Evolutionary conservation across 2,888 invertebrate species (phyloP), one percentile per base, ranked within the genome.

Genomic region (Sisyra terminalis): DNA sequence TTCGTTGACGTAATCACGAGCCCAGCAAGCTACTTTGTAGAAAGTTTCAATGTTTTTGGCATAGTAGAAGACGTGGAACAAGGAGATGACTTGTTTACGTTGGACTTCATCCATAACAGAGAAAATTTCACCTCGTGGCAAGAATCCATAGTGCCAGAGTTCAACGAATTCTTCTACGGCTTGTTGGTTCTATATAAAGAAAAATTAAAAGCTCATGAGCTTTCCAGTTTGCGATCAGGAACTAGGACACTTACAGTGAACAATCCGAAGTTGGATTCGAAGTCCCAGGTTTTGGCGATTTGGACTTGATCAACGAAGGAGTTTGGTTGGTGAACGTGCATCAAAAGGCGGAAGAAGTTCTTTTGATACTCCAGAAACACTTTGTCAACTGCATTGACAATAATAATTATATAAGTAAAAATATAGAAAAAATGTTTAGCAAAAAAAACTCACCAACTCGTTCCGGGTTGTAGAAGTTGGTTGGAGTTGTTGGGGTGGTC

Each of bases 271-370:
- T 78, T 70, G 6, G 68, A 69, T 51, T 72, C 69, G 31, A 80
- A 64, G 48, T 67, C 63, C 57, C 69, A 83, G 46, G 57, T 57
- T 44, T 68, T 60, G 48, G 74, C 76, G 44, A 74, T 65, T 29
- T 73, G 69, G 43, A 64, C 60, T 45, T 68, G 63, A 48, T 71
- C 67, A 29, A 65, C 58, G 50, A 67, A 56, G 42, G 69, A 64
- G 48, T 72, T 64, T 0, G 71, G 72, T 56, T 82, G 78, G 48
- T 73, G 69, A 48, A 78, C 70, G 56, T 73, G 69, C 53, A 72
- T 71, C 56, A 75, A 58, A 46, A 78, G 64, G 51, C 67, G 64
- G 53, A 75, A 55, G 46, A 75, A 61, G 53, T 71, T 66, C 44
- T 69, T 58, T 55, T 75, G 73, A 56, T 67, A 70, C 44, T 58